Conservation (phyloP, 2,113 vertebrate genomes). For the Poeciliopsis retropinna region DNA sequence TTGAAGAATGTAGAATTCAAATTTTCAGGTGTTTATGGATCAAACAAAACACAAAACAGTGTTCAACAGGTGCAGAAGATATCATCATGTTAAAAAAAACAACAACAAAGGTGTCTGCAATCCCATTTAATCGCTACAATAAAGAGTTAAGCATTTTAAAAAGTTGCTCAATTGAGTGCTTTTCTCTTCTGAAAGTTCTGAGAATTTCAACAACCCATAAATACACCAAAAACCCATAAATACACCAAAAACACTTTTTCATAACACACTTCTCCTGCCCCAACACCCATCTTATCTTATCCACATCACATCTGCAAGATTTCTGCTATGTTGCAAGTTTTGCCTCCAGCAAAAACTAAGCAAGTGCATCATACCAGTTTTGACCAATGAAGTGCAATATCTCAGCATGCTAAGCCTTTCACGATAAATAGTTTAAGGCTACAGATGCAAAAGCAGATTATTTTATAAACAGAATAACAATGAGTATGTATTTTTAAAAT, state of each 20-base stretch:
- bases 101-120: not conserved
- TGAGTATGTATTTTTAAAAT: not conserved
- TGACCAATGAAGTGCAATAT: not conserved
- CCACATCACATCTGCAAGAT: not conserved
- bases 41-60: not conserved
- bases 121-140: not conserved
- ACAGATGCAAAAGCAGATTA: not conserved
- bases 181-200: not conserved
- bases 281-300: not conserved
- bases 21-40: not conserved
- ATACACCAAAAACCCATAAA: not conserved
- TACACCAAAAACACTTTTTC: not conserved
- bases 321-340: not conserved
- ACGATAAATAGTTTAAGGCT: not conserved
- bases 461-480: not conserved
- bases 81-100: not conserved
- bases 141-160: not conserved
- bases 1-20: not conserved
- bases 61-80: not conserved
- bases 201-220: not conserved
- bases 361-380: not conserved
- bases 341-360: not conserved
- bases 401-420: not conserved
- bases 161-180: not conserved
- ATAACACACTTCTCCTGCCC: not conserved